Base-by-base conservation (phyloP, 2,797 vertebrate genomes). In the Nannoperca obscura region DNA sequence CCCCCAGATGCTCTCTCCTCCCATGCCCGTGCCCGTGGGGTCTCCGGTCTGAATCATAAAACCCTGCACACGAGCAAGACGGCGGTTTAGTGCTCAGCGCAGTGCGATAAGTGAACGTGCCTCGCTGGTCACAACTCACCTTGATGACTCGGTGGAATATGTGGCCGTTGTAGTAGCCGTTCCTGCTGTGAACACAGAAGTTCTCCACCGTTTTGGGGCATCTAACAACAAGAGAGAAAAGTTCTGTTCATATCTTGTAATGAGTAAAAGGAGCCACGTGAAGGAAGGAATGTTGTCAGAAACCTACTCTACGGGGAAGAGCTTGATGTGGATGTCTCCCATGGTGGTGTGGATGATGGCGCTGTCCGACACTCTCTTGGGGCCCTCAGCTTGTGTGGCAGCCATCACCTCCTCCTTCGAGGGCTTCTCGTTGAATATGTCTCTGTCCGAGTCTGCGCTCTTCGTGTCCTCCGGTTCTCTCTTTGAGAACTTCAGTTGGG, bases 361-460 rank as follows among this genome's bases (percentile, higher is more conserved):
- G 62, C 98, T 98, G 92, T 99, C 98, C 0, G 98, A 99, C 74
- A 99, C 97, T 61, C 98, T 96, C 90, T 99, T 99, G 4, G 98
- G 98, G 24, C 98, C 98, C 92, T 99, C 98, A 10, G 98, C 98
- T 93, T 99, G 98, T 22, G 98, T 99, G 76, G 98, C 98, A 14
- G 98, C 98, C 98, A 99, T 99, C 71, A 99, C 98, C 88, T 99
- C 98, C 88, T 99, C 98, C 93, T 99, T 99, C 20, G 98, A 99
- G 3, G 98, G 98, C 74, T 99, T 99, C 93, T 99, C 98, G 63
- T 99, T 99, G 68, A 99, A 99, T 80, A 99, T 97, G 88, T 99
- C 98, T 91, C 98, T 93, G 93, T 99, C 98, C 1, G 98, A 99
- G 78, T 99, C 98, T 0, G 98, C 97, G 38, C 96, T 98, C 94